Base-by-base conservation (phyloP, 2,888 invertebrate species). In the Agriopis leucophaearia region DNA sequence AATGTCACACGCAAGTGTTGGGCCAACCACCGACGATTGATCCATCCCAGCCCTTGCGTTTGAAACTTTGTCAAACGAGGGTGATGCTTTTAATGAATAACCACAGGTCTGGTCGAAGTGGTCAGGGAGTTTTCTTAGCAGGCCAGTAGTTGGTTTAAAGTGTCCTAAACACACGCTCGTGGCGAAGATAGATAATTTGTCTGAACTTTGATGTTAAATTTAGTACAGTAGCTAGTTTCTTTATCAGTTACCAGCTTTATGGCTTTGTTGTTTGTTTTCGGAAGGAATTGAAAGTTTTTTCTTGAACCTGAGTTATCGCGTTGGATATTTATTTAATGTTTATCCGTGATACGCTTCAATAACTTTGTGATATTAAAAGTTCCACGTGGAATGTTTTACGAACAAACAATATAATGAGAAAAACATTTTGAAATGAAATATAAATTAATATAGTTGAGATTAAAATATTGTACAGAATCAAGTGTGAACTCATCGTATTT, bases 101-200 rank as follows among this genome's bases (percentile, higher is more conserved):
- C 75, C 76, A 66, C 75, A 73, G 81, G 27, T 78, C 81, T 76
- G 44, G 48, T 58, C 62, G 64, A 10, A 58, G 50, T 81, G 80
- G 85, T 71, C 63, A 52, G 72, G 69, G 78, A 81, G 82, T 84
- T 84, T 84, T 83, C 85, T 82, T 81, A 82, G 77, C 79, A 73
- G 77, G 78, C 78, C 74, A 75, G 79, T 80, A 79, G 83, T 80
- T 80, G 82, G 71, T 75, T 70, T 78, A 72, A 75, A 75, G 77
- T 72, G 81, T 84, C 89, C 88, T 88, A 87, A 87, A 82, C 85
- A 88, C 83, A 87, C 85, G 81, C 81, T 81, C 80, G 77, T 76
- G 75, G 69, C 74, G 77, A 77, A 77, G 81, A 78, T 75, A 81
- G 81, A 86, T 85, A 85, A 87, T 84, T 87, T 88, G 84, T 83